Conservation (phyloP, 1,140 invertebrate species). For the Hypsibius dujardini region DNA sequence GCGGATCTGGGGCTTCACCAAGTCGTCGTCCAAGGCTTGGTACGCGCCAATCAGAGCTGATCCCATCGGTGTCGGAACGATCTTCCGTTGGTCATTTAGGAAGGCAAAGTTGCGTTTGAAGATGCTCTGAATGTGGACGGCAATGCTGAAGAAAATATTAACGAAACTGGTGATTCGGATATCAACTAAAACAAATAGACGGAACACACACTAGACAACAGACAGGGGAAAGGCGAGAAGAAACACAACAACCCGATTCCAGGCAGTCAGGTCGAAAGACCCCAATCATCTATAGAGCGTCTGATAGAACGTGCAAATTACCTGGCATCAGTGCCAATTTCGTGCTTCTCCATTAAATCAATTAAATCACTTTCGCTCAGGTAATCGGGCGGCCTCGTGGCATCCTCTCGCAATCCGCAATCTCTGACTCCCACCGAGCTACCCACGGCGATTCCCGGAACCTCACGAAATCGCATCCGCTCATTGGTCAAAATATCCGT, state of each 20-base stretch:
- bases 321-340: constrained; percentile 40
- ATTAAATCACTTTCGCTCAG: constrained; percentile 41
- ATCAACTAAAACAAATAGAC: too few relatives aligned
- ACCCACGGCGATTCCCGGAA: background rate
- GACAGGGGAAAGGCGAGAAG: too few relatives aligned
- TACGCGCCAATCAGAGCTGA: background rate
- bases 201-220: too few relatives aligned
- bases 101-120: background rate
- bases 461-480: background rate
- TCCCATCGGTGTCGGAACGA: constrained; percentile 7
- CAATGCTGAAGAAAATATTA: constrained; percentile 30
- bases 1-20: background rate
- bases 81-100: background rate
- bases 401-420: constrained; percentile 33
- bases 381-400: constrained; percentile 38
- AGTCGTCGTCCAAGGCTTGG: background rate
- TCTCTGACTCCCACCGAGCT: constrained; percentile 21
- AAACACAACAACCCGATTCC: too few relatives aligned
- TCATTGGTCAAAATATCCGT: background rate
- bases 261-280: too few relatives aligned
- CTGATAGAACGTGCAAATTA: too few relatives aligned
- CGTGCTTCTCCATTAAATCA: constrained; percentile 39
- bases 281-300: too few relatives aligned
- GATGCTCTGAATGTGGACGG: constrained; percentile 16
- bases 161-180: too few relatives aligned